Percentiles rank a stretch among this genome's conserved stretches.
Conservation (phyloP, 1,140 invertebrate species). For the Penaeus vannamei region DNA sequence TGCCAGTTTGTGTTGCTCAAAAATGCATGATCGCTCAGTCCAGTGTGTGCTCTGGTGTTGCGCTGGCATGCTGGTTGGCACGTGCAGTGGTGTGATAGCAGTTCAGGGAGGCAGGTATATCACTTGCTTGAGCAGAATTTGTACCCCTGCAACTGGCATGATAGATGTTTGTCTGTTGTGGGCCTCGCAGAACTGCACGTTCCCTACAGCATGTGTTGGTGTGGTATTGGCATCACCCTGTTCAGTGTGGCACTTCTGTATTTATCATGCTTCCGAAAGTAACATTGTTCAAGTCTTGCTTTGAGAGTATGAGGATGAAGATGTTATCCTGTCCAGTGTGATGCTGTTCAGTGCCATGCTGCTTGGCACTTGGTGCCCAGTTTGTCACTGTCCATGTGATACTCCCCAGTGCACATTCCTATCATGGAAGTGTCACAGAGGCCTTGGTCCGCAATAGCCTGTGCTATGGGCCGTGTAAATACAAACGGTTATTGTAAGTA, state of each 20-base stretch:
- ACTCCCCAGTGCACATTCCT: slow-evolving; percentile 51
- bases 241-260: slow-evolving; percentile 1
- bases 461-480: slow-evolving; percentile 63
- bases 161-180: too few relatives aligned
- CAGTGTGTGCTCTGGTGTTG: too few relatives aligned
- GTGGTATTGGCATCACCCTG: neutral
- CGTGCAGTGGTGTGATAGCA: too few relatives aligned
- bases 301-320: neutral
- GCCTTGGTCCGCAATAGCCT: slow-evolving; percentile 63
- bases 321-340: neutral
- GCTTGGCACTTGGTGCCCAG: neutral
- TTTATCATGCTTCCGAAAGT: neutral
- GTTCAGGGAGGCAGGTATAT: too few relatives aligned
- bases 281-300: neutral
- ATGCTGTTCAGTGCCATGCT: slow-evolving; percentile 1
- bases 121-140: too few relatives aligned
- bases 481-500: slow-evolving; percentile 62
- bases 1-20: too few relatives aligned
- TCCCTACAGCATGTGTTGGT: too few relatives aligned
- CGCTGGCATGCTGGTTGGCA: too few relatives aligned
- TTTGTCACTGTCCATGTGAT: slow-evolving; percentile 30
- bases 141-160: too few relatives aligned
- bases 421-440: slow-evolving; percentile 55
- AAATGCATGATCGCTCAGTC: too few relatives aligned
- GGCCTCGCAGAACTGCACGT: too few relatives aligned